Evolutionary conservation across 2,888 invertebrate genomes (phyloP), one percentile per base, ranked within the genome.

Genomic region (Trichogramma evanescens): DNA sequence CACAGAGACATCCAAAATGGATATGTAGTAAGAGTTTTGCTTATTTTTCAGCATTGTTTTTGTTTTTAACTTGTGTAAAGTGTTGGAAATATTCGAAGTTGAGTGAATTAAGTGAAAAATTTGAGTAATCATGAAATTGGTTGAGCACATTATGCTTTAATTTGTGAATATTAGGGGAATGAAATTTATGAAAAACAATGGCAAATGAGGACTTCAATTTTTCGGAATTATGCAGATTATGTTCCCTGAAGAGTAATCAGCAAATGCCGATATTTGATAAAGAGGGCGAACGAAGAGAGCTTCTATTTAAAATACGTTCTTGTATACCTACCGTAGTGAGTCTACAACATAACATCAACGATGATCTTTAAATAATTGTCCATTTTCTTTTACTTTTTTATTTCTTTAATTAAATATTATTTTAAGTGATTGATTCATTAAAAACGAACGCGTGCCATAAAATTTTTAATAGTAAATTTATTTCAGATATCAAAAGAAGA

Each of bases 251-350:
- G 78, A 84, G 84, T 73, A 86, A 84, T 66, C 85, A 86, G 68
- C 81, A 87, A 75, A 81, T 87, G 69, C 85, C 86, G 75, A 84
- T 87, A 73, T 87, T 87, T 75, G 87, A 87, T 73, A 86, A 86
- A 75, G 86, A 87, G 75, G 84, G 87, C 56, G 87, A 87, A 74
- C 86, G 87, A 75, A 80, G 87, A 68, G 87, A 87, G 78, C 80
- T 87, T 67, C 80, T 86, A 61, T 86, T 86, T 75, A 88, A 88
- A 75, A 82, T 88, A 72, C 82, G 86, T 72, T 85, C 86, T 69
- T 83, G 87, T 72, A 80, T 87, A 74, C 86, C 86, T 62, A 82
- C 85, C 75, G 84, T 84, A 82, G 87, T 87, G 78, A 85, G 85
- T 81, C 63, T 63, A 43, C 6, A 53, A 44, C 13, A 42, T 40